Evolutionary conservation across 2,113 vertebrate species (phyloP), one percentile per base, ranked within the genome.

Genomic region (Myiagra hebetior): DNA sequence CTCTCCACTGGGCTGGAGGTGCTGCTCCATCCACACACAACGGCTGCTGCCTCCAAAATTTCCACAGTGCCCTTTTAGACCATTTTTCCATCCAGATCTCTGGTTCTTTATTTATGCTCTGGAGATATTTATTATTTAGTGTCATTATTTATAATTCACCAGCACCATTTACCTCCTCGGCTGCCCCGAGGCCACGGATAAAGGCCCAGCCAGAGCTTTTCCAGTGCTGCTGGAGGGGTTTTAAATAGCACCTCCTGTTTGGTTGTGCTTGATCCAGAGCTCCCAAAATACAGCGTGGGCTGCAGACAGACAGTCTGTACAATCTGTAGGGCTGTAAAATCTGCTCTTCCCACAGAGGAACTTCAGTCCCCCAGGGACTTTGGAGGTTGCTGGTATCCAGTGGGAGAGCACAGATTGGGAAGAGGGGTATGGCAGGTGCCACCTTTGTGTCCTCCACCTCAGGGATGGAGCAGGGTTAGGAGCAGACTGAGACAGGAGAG

Each of bases 41-140:
- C 0, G 0, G 0, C 23, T 12, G 35, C 81, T 17, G 33, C 78
- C 47, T 82, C 39, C 3, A 1, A 59, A 49, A 42, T 27, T 59
- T 87, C 84, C 86, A 56, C 39, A 10, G n/a, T 3, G 13, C 56
- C 73, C 72, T 73, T 81, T 85, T 62, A 55, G 80, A 44, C 31
- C 44, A 0, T 60, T 85, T 90, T 63, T 1, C 49, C 41, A n/a
- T 27, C 62, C 33, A 7, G 41, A 74, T 44, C 56, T 50, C 35
- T 3, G 56, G 17, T 65, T 89, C 44, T 57, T 62, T 57, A 65
- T 62, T 93, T 90, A 37, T 55, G 81, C 78, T 73, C 72, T 37
- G 46, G 64, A 75, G 78, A 23, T 72, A 79, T 95, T 88, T 68
- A 85, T 96, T 95, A 90, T 95, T 97, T 82, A 95, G 63, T 64